Conservation (phyloP, 1,140 invertebrate genomes). For the Papilio xuthus region DNA sequence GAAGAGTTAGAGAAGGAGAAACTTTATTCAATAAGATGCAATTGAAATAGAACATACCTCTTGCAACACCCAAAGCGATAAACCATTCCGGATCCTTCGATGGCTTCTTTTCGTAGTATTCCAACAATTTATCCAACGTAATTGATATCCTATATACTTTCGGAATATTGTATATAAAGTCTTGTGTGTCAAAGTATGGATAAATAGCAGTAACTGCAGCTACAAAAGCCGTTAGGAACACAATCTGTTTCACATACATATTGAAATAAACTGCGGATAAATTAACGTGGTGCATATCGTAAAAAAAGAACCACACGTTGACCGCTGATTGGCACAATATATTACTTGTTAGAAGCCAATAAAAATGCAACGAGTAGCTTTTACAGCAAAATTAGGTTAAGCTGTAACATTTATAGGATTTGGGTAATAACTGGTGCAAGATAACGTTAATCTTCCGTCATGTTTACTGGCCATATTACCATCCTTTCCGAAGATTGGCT, state of each 20-base stretch:
- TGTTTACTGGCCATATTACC: not conserved
- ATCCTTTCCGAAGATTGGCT: no score
- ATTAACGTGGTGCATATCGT: slow-evolving; percentile 44
- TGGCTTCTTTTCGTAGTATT: slow-evolving; percentile 73
- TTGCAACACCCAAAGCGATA: slow-evolving; percentile 67
- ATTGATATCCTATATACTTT: slow-evolving; percentile 75
- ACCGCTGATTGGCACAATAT: slow-evolving; percentile 59
- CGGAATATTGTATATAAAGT: slow-evolving; percentile 76
- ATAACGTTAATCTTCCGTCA: not conserved
- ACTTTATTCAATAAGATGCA: slow-evolving; percentile 37
- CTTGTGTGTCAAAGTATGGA: slow-evolving; percentile 76
- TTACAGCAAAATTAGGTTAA: not conserved
- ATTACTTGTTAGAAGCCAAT: slow-evolving; percentile 24
- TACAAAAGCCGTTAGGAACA: slow-evolving; percentile 47
- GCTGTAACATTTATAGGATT: not conserved
- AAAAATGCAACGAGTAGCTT: slow-evolving; percentile 18
- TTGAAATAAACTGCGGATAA: slow-evolving; percentile 53
- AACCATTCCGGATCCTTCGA: slow-evolving; percentile 77
- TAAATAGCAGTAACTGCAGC: slow-evolving; percentile 55
- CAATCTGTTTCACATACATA: slow-evolving; percentile 62
- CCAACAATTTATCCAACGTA: slow-evolving; percentile 68
- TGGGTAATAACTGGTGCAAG: not conserved
- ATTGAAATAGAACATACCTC: slow-evolving; percentile 55
- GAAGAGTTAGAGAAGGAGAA: not conserved
- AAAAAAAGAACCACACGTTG: slow-evolving; percentile 56